A percentile compares a stretch with the other conserved stretches of the same genome.
Evolutionary conservation across 2,888 invertebrate species (phyloP).

Genomic region (Toxonevra muliebris): DNA sequence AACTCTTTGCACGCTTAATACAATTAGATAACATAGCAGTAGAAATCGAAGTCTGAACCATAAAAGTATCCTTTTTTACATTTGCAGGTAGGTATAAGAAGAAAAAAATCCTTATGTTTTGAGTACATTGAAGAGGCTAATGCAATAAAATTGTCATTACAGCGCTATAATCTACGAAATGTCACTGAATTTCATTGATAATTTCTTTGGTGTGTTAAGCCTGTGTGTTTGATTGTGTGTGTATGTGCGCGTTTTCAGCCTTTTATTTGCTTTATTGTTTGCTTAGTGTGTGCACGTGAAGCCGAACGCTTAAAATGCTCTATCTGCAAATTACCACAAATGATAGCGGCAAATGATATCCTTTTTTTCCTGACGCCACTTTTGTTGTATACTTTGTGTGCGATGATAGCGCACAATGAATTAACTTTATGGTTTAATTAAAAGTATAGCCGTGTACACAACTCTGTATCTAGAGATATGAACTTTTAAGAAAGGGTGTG

Average conservation of each 20-base stretch:
- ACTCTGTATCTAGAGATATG: slow-evolving; percentile 6
- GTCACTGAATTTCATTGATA: slow-evolving; percentile 28
- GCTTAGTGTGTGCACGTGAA: neutral
- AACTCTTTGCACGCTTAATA: slow-evolving; percentile 20
- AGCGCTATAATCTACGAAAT: slow-evolving; percentile 15
- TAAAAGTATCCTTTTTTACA: neutral
- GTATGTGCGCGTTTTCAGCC: neutral
- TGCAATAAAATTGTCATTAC: slow-evolving; percentile 31
- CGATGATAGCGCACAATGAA: slow-evolving; percentile 16
- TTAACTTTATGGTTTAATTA: slow-evolving; percentile 57
- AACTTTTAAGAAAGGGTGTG: neutral
- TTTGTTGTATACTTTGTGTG: slow-evolving; percentile 20
- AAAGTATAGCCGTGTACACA: slow-evolving; percentile 60
- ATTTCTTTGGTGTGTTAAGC: neutral
- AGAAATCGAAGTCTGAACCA: neutral
- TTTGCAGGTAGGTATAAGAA: too few relatives aligned
- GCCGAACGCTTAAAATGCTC: neutral
- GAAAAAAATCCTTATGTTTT: too few relatives aligned
- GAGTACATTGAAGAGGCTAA: slow-evolving; percentile 4
- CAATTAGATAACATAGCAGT: slow-evolving; percentile 31
- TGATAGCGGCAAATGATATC: slow-evolving; percentile 41
- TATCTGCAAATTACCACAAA: slow-evolving; percentile 41
- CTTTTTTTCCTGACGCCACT: slow-evolving; percentile 29
- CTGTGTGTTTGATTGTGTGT: neutral
- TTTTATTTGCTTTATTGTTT: neutral